Evolutionary conservation across 2,113 vertebrate species (phyloP), one percentile per base, ranked within the genome.

Genomic region (Trematocara macrostoma): DNA sequence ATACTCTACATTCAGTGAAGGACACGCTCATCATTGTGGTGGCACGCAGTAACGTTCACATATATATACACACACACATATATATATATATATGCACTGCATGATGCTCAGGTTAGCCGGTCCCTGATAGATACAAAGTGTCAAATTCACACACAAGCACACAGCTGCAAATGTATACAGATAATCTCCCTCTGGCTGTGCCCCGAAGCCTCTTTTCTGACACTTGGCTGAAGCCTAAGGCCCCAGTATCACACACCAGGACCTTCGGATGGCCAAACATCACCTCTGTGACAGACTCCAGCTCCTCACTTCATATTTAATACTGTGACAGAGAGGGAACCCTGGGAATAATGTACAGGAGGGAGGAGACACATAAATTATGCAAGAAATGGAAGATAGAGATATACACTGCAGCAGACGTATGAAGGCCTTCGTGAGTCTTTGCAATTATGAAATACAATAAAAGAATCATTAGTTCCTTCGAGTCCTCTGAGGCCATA

Each of bases 231-330:
- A 92, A 87, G 89, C 88, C 92, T 23, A 81, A 89, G 88, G 94
- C 91, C 86, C 82, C 61, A 49, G 94, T 89, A 92, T 94, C 92
- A 94, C 92, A 93, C 85, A 84, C 78, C 56, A 89, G 81, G 92
- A 94, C 94, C 93, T 93, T 40, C 71, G 90, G 92, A 94, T 59
- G 90, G 87, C 87, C 89, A 86, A 71, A 91, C 91, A 90, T 88
- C 55, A 91, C 92, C 90, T 92, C 82, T 88, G 92, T 93, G 93
- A 94, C 88, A 56, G 34, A 82, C 55, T 84, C 57, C 87, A 51
- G 71, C 91, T 91, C 86, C 81, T 92, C 87, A 42, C 55, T 95
- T 78, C 92, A 95, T 95, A 94, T 95, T 95, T 94, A 94, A 95
- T 93, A 89, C 81, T 69, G 90, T 89, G 93, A 93, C 88, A 85